Evolutionary conservation across 1,140 invertebrate species (phyloP).

Genomic region (Leptinotarsa texana): DNA sequence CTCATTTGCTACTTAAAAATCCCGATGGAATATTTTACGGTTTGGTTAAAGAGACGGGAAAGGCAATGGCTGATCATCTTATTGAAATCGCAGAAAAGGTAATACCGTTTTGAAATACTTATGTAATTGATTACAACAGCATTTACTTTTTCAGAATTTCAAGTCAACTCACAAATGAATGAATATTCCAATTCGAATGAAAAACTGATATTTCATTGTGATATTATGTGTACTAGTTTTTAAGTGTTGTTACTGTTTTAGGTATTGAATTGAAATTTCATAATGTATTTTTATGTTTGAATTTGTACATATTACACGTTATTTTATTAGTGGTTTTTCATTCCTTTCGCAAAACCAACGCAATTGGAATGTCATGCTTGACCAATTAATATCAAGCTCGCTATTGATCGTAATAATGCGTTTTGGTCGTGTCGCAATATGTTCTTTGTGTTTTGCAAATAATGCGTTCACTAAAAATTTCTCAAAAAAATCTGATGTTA

Average conservation of each 20-base stretch:
- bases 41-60: slow-evolving; percentile 60
- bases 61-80: slow-evolving; percentile 52
- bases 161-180: background rate
- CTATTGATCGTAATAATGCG: too few species aligned
- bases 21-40: slow-evolving; percentile 53
- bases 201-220: slow-evolving; percentile 17
- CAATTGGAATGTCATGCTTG: too few species aligned
- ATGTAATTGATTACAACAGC: background rate
- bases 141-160: slow-evolving; percentile 7
- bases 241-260: background rate
- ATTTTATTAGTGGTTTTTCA: background rate
- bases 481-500: too few species aligned
- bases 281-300: background rate
- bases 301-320: slow-evolving; percentile 1
- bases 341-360: background rate
- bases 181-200: background rate
- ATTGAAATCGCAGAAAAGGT: slow-evolving; percentile 55
- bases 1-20: slow-evolving; percentile 63
- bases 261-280: background rate
- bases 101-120: background rate
- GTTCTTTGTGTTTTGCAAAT: too few species aligned
- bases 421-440: too few species aligned
- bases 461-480: too few species aligned
- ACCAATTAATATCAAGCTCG: too few species aligned
- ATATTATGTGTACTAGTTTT: slow-evolving; percentile 14